Percentiles rank a stretch among this genome's conserved stretches.
Conservation (phyloP, 2,797 vertebrate genomes). For the Malurus splendens region DNA sequence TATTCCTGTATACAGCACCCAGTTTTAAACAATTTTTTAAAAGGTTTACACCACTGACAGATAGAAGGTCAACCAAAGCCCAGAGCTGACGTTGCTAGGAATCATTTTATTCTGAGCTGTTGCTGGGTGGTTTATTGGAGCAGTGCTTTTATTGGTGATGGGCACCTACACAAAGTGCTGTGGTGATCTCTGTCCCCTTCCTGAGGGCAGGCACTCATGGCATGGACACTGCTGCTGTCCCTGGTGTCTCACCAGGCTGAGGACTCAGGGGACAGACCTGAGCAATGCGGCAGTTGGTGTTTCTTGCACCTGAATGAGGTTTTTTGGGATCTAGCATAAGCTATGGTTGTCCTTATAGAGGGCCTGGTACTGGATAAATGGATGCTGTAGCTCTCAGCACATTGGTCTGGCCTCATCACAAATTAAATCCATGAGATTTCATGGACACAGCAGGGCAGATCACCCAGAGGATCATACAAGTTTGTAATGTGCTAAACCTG, state of each 20-base stretch:
- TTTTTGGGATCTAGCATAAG: neutral
- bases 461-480: neutral
- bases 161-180: rapidly evolving
- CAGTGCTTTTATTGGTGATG: neutral
- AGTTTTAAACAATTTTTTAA: neutral
- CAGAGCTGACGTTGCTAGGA: constrained; percentile 8
- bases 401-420: neutral
- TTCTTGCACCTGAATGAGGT: neutral
- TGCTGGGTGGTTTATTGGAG: neutral
- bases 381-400: neutral
- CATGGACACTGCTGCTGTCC: neutral
- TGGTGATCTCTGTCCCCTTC: neutral
- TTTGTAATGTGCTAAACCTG: neutral
- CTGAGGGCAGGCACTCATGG: neutral
- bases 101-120: neutral
- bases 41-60: neutral
- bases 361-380: neutral
- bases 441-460: neutral
- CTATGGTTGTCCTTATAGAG: neutral
- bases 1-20: neutral
- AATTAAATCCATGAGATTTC: neutral
- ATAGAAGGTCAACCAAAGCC: constrained; percentile 21
- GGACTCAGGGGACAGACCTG: neutral
- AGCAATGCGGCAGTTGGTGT: neutral
- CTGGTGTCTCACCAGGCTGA: neutral